Evolutionary conservation across 2,113 vertebrate genomes (phyloP).

Genomic region (Microcebus jonahi): DNA sequence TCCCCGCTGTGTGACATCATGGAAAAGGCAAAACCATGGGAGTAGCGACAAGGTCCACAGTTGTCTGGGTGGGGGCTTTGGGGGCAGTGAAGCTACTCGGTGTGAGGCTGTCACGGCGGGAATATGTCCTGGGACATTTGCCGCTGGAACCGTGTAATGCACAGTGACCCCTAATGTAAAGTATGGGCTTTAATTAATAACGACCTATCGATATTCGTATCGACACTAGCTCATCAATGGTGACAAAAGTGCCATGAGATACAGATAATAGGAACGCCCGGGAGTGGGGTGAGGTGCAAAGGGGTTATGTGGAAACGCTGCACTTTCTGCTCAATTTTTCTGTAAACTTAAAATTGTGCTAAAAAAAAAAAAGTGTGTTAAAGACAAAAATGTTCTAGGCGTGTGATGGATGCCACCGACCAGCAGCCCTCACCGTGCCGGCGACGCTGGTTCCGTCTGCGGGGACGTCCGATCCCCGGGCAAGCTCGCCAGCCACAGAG

Average conservation of each 20-base stretch:
- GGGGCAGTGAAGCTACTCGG: not conserved
- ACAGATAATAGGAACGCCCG: not conserved
- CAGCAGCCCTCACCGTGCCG: not conserved
- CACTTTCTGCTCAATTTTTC: not conserved
- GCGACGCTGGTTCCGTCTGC: accelerated
- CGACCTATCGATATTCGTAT: not conserved
- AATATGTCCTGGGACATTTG: not conserved
- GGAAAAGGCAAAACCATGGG: not conserved
- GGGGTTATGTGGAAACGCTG: no score
- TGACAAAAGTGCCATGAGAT: not conserved
- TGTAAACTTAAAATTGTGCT: not conserved
- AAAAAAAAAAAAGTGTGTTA: not conserved
- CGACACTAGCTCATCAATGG: not conserved
- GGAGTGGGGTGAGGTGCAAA: accelerated
- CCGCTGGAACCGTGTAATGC: no score
- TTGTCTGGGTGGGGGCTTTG: not conserved
- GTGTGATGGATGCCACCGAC: accelerated
- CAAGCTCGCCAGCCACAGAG: not conserved
- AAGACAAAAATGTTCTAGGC: no score
- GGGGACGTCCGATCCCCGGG: not conserved
- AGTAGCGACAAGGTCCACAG: accelerated
- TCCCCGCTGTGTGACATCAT: not conserved
- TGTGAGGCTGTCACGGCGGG: no score
- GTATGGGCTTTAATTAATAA: not conserved
- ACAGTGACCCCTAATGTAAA: not conserved